Evolutionary conservation across 1,140 invertebrate genomes (phyloP).

Genomic region (Caerostris darwini): DNA sequence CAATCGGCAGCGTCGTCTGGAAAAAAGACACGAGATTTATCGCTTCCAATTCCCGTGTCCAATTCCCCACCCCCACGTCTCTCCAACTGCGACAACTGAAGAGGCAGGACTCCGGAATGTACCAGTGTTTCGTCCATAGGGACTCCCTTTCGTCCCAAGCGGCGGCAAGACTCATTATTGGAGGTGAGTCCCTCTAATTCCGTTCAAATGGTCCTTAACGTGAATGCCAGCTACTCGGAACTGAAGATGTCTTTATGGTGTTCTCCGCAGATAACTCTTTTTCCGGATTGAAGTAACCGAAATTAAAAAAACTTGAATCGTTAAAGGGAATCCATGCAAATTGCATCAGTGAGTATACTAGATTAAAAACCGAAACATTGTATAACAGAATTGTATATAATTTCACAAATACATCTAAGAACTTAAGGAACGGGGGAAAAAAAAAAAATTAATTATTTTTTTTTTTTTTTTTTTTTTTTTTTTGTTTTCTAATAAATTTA

Average conservation of each 20-base stretch:
- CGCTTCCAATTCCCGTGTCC: conserved; percentile 50
- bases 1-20: conserved; percentile 85
- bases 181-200: conserved; percentile 80
- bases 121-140: conserved; percentile 96
- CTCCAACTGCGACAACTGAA: conserved; percentile 86
- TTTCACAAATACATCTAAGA: too few species aligned
- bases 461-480: background rate
- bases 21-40: conserved; percentile 83
- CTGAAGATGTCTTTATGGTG: background rate
- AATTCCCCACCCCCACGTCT: conserved; percentile 70
- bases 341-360: background rate
- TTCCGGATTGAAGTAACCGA: background rate
- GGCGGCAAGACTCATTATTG: conserved; percentile 81
- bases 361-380: too few species aligned
- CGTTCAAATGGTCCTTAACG: conserved; percentile 45
- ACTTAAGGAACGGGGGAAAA: too few species aligned
- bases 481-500: too few species aligned
- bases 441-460: background rate
- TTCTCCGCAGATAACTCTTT: background rate
- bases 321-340: background rate
- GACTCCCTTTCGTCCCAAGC: conserved; percentile 90
- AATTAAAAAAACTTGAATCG: background rate
- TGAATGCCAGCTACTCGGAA: conserved; percentile 6
- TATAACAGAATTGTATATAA: too few species aligned
- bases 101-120: conserved; percentile 98